A percentile compares a stretch with the other conserved stretches of the same genome.
Evolutionary conservation across 1,140 invertebrate species (phyloP).

Genomic region (Meloidogyne exigua): DNA sequence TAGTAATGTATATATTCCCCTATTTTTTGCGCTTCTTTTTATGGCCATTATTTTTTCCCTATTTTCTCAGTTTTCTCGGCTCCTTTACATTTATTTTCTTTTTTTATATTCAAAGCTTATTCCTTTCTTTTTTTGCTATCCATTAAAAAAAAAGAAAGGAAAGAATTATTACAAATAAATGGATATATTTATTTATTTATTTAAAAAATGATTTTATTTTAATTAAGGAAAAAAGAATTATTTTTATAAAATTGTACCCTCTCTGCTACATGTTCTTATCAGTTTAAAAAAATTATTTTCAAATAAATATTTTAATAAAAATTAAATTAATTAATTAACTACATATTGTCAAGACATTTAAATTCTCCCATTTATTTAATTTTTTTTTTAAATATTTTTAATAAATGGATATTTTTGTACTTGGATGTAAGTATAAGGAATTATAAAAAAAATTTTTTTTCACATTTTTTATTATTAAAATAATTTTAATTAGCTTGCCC

Average conservation of each 20-base stretch:
- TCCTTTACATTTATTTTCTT: background rate
- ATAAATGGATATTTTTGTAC: conserved; percentile 43
- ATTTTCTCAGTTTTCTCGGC: background rate
- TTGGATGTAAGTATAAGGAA: conserved; percentile 31
- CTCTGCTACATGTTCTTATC: too few relatives aligned
- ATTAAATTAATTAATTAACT: too few relatives aligned
- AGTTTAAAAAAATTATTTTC: too few relatives aligned
- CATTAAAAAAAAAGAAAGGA: background rate
- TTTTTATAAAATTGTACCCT: too few relatives aligned
- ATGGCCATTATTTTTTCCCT: background rate
- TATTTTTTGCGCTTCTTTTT: background rate
- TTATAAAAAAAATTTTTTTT: background rate
- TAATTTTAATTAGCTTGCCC: conserved; percentile 54
- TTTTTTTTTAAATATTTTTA: too few relatives aligned
- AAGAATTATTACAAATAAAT: too few relatives aligned
- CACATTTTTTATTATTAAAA: background rate
- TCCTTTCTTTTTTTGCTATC: background rate
- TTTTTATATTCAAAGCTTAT: background rate
- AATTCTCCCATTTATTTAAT: background rate
- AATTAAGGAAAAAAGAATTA: too few relatives aligned
- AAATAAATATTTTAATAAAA: too few relatives aligned
- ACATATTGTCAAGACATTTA: background rate
- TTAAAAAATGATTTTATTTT: too few relatives aligned
- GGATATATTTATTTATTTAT: too few relatives aligned
- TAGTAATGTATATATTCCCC: background rate